Evolutionary conservation across 2,797 vertebrate species (phyloP), one percentile per base, ranked within the genome.

Genomic region (Loris lydekkerianus): DNA sequence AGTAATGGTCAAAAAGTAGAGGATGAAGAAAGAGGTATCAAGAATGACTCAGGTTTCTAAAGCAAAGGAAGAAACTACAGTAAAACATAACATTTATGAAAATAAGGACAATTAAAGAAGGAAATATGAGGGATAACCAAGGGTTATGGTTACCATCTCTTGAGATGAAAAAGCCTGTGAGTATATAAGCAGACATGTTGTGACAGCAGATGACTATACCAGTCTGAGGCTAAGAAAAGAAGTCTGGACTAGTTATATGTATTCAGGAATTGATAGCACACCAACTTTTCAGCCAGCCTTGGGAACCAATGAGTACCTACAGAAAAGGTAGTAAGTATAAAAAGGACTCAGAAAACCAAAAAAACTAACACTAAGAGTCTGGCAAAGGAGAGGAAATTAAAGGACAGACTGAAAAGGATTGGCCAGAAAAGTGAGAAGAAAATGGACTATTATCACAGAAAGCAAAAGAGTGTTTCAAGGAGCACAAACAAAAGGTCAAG

Each of bases 11-110:
- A 94, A 77, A 6, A 69, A 1, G 10, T 4, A 67, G 2, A 37
- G 27, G 17, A 5, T 73, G 27, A 78, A 34, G 40, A 37, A 89
- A 10, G 23, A 82, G 58, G 20, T 65, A 80, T 7, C 0, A 61
- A 49, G 34, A 95, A 95, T 40, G 56, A 69, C 53, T 69, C 4
- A n/a, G 5, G 31, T 93, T 91, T 95, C 58, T 43, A 25, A 88
- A 86, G 56, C 56, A n/a, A 90, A 94, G 37, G 37, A 93, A 94
- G 46, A 95, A 95, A 90, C 25, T 37, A 65, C 25, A 89, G 14
- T 53, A 65, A 89, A 56, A 94, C 90, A 83, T 87, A 7, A 40
- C 17, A 58, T 21, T 95, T 75, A 85, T 34, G 85, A 92, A 96
- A 96, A 85, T 56, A 81, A 63, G 8, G 43, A 46, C 58, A 46